Base-by-base conservation (phyloP, 2,888 invertebrate species). In the Drosophila ustulata region DNA sequence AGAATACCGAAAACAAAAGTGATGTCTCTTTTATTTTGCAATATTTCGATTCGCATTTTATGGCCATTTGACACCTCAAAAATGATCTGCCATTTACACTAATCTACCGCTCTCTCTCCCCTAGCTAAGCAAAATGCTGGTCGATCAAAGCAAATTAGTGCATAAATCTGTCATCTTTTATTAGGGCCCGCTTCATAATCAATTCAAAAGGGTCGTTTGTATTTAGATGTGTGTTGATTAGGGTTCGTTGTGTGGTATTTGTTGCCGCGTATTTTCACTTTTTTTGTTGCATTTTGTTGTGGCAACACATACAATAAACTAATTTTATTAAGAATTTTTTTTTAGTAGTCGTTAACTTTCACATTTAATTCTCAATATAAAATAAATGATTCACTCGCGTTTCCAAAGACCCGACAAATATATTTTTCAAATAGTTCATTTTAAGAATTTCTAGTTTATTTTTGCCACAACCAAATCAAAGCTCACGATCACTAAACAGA, bases 81-180 rank as follows among this genome's bases (percentile, higher is more conserved):
- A 39, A 41, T 55, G 7, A 32, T 41, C 13, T 46, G 13, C 11
- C 59, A 28, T 63, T 74, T 66, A 56, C 43, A 67, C 74, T 52
- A 66, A 75, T 64, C 59, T 53, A 32, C 47, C 61, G 51, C 72
- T 66, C 63, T 72, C 66, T 75, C 56, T 52, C 1, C 13, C 11
- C 41, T 4, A 30, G 8, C 18, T 23, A 23, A 28, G 11, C 41
- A 25, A 59, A 57, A 32, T 34, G 32, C 13, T n/a, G n/a, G 32
- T 28, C 13, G 41, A 25, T 67, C 51, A 11, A 52, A 51, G 57
- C 65, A 65, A 76, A 81, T 71, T 71, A 45, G 64, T 70, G 49
- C 72, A 82, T 68, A 75, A 73, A 78, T 78, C 69, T 63, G 41
- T 74, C 62, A 66, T 57, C 49, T 65, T 78, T 75, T 63, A 72